Percentiles rank a stretch among this genome's conserved stretches.
phyloP scores from a whole-genome alignment of 2,888 invertebrate species.

The Sarcophaga subvicina region DNA sequence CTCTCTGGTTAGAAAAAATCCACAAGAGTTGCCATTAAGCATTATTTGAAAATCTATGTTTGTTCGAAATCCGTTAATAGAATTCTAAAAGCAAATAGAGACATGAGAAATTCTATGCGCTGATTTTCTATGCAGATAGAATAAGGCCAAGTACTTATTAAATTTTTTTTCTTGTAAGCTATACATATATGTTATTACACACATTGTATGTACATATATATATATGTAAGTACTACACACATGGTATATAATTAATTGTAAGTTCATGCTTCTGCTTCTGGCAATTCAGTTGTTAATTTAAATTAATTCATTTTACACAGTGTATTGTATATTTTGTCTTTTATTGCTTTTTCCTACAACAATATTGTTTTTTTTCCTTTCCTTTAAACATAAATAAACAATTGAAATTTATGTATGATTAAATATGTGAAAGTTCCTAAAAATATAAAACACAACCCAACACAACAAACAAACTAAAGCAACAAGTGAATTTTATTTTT shows the following conservation, averaged over 20 bases:
- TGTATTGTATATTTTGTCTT: not conserved
- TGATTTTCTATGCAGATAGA: no score
- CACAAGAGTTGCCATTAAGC: no score
- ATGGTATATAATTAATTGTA: not conserved
- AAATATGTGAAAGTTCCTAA: not conserved
- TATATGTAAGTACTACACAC: not conserved
- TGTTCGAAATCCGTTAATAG: no score
- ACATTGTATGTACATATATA: not conserved
- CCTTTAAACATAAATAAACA: not conserved
- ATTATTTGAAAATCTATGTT: no score
- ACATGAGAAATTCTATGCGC: no score
- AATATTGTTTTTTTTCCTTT: not conserved
- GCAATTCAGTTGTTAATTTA: not conserved
- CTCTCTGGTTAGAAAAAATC: no score
- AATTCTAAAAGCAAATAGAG: no score
- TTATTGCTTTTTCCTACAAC: no score
- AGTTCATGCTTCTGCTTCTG: not conserved
- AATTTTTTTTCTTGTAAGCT: no score
- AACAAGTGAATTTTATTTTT: slow-evolving; percentile 64
- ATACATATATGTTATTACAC: no score
- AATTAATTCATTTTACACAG: not conserved
- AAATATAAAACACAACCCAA: not conserved
- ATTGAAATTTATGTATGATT: not conserved
- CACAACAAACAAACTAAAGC: slow-evolving; percentile 37
- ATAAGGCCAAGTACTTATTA: no score